Conservation (phyloP, 2,888 invertebrate genomes). For the Andrena dorsata region DNA sequence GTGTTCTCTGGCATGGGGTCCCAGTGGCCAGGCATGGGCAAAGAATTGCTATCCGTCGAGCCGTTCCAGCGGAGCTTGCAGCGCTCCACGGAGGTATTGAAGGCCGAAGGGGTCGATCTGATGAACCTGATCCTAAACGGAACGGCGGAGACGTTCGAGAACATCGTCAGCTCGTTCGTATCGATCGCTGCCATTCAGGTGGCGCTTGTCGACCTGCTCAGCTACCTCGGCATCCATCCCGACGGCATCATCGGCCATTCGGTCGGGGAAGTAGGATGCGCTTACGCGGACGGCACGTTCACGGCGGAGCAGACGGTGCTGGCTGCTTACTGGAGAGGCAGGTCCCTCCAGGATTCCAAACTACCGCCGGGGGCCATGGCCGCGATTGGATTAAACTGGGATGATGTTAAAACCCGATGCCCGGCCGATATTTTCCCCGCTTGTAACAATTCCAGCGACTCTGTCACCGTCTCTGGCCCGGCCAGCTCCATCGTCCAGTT, state of each 20-base stretch:
- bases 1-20: conserved; percentile 99
- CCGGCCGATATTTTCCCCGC: conserved; percentile 94
- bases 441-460: conserved; percentile 97
- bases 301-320: conserved; percentile 97
- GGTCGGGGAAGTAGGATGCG: conserved; percentile 96
- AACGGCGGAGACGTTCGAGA: conserved; percentile 92
- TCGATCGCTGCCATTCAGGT: conserved; percentile 98
- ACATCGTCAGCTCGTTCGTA: conserved; percentile 95
- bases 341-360: conserved; percentile 91
- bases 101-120: conserved; percentile 93
- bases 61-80: conserved; percentile 92
- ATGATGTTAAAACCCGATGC: conserved; percentile 90
- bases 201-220: conserved; percentile 95
- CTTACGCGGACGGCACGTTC: conserved; percentile 98
- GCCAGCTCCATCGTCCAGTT: conserved; percentile 89
- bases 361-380: conserved; percentile 94
- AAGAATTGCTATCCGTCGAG: conserved; percentile 93
- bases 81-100: conserved; percentile 91
- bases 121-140: conserved; percentile 91
- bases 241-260: conserved; percentile 99
- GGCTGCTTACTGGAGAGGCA: conserved; percentile 97
- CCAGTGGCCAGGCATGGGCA: conserved; percentile 98
- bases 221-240: conserved; percentile 91
- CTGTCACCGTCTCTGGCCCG: conserved; percentile 97
- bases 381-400: conserved; percentile 96